phyloP scores from a whole-genome alignment of 2,797 vertebrate species.

The Urocyon cinereoargenteus region DNA sequence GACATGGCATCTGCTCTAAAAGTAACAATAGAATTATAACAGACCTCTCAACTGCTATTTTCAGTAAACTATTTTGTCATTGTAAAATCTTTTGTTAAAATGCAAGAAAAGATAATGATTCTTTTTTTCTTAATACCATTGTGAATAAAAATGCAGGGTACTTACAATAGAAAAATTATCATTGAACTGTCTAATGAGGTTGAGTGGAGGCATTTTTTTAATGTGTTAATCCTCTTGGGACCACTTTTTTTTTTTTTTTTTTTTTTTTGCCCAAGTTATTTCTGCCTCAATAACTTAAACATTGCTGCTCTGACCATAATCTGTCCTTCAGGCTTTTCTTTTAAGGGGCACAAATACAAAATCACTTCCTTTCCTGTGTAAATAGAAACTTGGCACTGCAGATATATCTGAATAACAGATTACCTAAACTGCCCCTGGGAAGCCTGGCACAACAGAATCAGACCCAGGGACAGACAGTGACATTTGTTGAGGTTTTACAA shows the following conservation, averaged over 20 bases:
- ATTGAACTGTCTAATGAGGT: conserved; percentile 43
- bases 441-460: conserved; percentile 74
- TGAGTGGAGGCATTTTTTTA: conserved; percentile 56
- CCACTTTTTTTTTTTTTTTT: not conserved
- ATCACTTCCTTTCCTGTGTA: conserved; percentile 82
- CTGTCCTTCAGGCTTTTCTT: conserved; percentile 77
- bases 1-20: conserved; percentile 76
- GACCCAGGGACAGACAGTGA: conserved; percentile 65
- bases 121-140: conserved; percentile 49
- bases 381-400: conserved; percentile 82
- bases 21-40: conserved; percentile 80
- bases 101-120: conserved; percentile 75
- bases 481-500: conserved; percentile 30
- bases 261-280: conserved; percentile 72
- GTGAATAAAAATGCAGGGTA: conserved; percentile 67
- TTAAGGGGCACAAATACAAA: conserved; percentile 80
- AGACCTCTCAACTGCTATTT: conserved; percentile 66
- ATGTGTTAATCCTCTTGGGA: conserved; percentile 59
- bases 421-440: conserved; percentile 72
- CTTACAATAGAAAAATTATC: conserved; percentile 73
- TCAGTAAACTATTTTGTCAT: conserved; percentile 74
- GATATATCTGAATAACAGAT: conserved; percentile 80
- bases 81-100: conserved; percentile 73
- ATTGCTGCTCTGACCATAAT: conserved; percentile 66
- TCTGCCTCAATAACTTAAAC: conserved; percentile 71